phyloP scores from a whole-genome alignment of 2,888 invertebrate species.

The Cheilosia soror region DNA sequence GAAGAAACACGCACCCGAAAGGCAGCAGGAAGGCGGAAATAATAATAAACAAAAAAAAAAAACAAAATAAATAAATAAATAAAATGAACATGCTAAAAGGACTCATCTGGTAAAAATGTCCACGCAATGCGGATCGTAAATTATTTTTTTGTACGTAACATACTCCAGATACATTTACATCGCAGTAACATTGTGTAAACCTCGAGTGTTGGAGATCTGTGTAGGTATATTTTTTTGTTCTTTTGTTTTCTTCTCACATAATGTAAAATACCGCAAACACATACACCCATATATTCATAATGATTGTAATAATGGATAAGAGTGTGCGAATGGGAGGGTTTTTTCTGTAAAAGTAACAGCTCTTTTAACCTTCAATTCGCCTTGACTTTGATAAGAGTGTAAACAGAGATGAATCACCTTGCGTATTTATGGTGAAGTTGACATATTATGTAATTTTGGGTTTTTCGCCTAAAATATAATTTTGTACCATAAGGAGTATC shows the following conservation, averaged over 20 bases:
- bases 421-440: conserved; percentile 31
- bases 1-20: conserved; percentile 7
- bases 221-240: neutral
- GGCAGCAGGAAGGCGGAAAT: too few relatives aligned
- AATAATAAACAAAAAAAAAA: neutral
- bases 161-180: conserved; percentile 14
- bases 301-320: conserved; percentile 14
- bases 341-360: conserved; percentile 17
- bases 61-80: conserved; percentile 13
- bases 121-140: conserved; percentile 45
- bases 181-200: conserved; percentile 9
- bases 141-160: conserved; percentile 18
- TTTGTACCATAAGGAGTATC: neutral
- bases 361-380: conserved; percentile 55
- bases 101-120: conserved; percentile 52
- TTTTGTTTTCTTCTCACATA: neutral
- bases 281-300: conserved; percentile 24
- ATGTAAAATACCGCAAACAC: neutral
- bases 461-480: conserved; percentile 27
- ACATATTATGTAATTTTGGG: conserved; percentile 30
- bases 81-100: conserved; percentile 44
- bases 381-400: conserved; percentile 44
- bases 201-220: conserved; percentile 4
- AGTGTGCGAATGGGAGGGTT: neutral
- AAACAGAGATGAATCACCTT: conserved; percentile 42